Evolutionary conservation across 2,113 vertebrate genomes (phyloP).

Genomic region (Arenaria interpres): DNA sequence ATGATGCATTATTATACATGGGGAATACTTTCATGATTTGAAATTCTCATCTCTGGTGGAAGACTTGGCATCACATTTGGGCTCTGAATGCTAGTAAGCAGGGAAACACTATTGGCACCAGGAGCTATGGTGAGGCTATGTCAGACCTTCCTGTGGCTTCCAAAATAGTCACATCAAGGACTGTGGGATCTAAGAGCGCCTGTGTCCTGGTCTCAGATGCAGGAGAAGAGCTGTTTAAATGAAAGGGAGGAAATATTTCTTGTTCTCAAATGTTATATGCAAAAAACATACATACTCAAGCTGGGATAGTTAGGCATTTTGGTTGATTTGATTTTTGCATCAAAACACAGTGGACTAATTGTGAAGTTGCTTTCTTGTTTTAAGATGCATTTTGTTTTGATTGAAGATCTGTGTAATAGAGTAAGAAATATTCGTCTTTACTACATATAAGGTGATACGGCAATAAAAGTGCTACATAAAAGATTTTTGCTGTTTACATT

Average conservation of each 20-base stretch:
- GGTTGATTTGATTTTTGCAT: neutral
- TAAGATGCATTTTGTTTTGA: neutral
- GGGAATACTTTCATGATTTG: neutral
- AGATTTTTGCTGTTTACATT: neutral
- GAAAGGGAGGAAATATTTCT: neutral
- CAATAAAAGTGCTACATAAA: neutral
- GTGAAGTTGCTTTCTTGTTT: neutral
- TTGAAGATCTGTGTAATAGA: neutral
- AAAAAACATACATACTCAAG: accelerated
- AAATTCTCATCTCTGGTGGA: neutral
- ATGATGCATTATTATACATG: neutral
- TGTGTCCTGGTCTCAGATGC: neutral
- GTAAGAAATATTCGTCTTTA: neutral
- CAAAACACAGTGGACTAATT: neutral
- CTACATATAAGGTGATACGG: neutral
- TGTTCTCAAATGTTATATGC: neutral
- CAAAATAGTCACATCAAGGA: neutral
- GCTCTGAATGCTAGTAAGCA: neutral
- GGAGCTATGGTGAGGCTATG: neutral
- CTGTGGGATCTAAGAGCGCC: neutral
- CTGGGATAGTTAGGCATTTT: neutral
- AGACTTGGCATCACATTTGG: neutral
- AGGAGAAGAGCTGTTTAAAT: neutral
- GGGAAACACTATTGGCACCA: neutral
- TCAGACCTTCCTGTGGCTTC: neutral